Conservation (phyloP, 1,140 invertebrate genomes). For the Drosophila seguyi region DNA sequence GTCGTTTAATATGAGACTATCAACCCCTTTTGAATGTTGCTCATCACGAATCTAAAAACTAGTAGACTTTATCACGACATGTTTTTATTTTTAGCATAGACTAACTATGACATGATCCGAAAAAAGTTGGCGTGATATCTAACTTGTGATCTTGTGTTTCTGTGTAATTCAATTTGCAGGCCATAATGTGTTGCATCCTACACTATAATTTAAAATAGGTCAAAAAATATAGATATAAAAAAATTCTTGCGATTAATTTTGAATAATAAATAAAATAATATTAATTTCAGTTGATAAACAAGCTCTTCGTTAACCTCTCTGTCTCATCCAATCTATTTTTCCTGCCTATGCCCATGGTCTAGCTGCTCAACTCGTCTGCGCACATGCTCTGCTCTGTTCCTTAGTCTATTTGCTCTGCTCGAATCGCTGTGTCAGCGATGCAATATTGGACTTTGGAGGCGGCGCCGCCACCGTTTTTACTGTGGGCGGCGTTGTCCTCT, state of each 20-base stretch:
- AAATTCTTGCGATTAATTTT: not conserved
- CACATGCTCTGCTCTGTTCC: not conserved
- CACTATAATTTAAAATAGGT: not conserved
- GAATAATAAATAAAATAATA: not conserved
- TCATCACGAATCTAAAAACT: no score
- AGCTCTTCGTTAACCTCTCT: not conserved
- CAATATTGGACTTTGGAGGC: constrained; percentile 60
- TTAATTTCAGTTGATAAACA: not conserved
- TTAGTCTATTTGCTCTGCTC: constrained; percentile 69
- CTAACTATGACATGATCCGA: not conserved
- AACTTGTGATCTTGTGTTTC: not conserved
- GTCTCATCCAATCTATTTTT: constrained; percentile 2
- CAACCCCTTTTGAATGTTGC: no score
- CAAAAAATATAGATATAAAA: not conserved
- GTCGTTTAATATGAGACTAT: not conserved
- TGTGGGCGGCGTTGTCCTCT: constrained; percentile 72
- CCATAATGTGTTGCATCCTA: no score
- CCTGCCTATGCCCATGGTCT: constrained; percentile 9
- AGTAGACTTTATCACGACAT: no score
- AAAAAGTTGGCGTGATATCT: not conserved
- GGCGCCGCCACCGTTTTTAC: constrained; percentile 51
- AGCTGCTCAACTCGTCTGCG: not conserved
- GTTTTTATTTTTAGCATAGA: no score
- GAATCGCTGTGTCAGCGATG: constrained; percentile 76
- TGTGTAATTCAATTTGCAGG: no score